A percentile compares a stretch with the other conserved stretches of the same genome.
These are phyloP conservation scores for Nomada lathburiana DNA, from an alignment of 2,888 invertebrate genomes.

Conservation along the genomic window DNA sequence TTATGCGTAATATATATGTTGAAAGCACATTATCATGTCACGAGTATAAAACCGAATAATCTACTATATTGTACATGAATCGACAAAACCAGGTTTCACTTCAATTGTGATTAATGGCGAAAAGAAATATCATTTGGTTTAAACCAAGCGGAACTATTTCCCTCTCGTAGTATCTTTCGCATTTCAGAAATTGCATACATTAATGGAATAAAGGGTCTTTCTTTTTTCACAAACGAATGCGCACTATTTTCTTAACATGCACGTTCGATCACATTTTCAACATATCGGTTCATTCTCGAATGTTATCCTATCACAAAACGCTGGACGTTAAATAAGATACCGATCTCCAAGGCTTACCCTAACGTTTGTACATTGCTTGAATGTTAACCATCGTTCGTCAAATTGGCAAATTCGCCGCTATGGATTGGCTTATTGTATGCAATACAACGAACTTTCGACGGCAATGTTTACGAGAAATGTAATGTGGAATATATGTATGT, in stretches of 20 bases:
- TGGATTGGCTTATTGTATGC: neutral
- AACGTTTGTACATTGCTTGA: slow-evolving; percentile 57
- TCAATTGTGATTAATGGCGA: slow-evolving; percentile 66
- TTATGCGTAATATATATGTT: slow-evolving; percentile 50
- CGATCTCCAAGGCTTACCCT: slow-evolving; percentile 43
- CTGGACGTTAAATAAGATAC: slow-evolving; percentile 27
- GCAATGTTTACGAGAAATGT: slow-evolving; percentile 21
- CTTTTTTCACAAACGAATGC: neutral
- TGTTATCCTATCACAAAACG: slow-evolving; percentile 41
- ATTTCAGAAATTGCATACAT: slow-evolving; percentile 5
- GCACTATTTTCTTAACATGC: slow-evolving; percentile 5
- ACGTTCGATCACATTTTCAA: slow-evolving; percentile 8
- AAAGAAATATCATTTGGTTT: neutral
- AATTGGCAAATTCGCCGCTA: slow-evolving; percentile 13
- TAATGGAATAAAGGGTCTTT: slow-evolving; percentile 31
- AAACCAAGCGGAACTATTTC: slow-evolving; percentile 12
- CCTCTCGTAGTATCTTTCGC: neutral
- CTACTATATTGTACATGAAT: slow-evolving; percentile 59
- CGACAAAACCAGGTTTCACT: slow-evolving; percentile 53
- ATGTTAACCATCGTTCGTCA: slow-evolving; percentile 16
- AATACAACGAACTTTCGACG: slow-evolving; percentile 24
- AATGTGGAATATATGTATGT: slow-evolving; percentile 26
- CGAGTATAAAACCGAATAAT: slow-evolving; percentile 62
- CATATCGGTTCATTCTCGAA: slow-evolving; percentile 3
- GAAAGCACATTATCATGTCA: slow-evolving; percentile 61